Percentiles rank a stretch among this genome's conserved stretches.
Conservation (phyloP, 2,113 vertebrate genomes). For the Pan troglodytes region DNA sequence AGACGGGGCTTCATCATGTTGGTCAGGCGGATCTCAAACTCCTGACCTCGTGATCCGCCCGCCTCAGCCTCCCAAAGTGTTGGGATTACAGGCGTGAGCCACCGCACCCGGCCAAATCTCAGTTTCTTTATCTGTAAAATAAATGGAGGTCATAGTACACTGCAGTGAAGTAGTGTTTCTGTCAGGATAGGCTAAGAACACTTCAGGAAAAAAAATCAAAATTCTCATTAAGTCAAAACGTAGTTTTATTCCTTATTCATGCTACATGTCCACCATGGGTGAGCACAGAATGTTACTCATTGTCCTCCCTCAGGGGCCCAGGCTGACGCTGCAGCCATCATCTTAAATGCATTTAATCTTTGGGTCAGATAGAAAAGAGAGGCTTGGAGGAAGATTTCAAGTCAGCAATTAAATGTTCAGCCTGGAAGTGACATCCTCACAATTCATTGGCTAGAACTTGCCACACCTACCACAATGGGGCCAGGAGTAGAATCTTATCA, state of each 20-base stretch:
- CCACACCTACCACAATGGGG: not conserved
- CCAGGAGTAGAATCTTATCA: no score
- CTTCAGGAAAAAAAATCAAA: no score
- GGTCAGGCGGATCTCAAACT: no score
- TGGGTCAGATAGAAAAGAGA: not conserved
- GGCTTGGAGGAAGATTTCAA: not conserved
- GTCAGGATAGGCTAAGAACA: not conserved
- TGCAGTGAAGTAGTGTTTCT: rapidly evolving
- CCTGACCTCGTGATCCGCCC: no score
- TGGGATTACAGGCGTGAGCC: no score
- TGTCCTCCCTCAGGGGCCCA: no score
- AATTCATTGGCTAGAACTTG: not conserved
- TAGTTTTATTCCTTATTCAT: not conserved
- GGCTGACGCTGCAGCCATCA: rapidly evolving
- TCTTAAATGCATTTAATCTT: not conserved
- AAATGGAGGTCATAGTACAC: not conserved
- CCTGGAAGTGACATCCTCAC: not conserved
- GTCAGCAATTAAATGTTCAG: not conserved
- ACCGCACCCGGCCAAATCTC: not conserved
- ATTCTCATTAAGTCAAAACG: rapidly evolving
- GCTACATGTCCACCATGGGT: rapidly evolving
- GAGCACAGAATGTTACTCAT: rapidly evolving
- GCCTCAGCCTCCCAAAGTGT: no score
- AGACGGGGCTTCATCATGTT: no score
- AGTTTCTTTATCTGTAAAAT: not conserved